A percentile compares a stretch with the other conserved stretches of the same genome.
phyloP scores from a whole-genome alignment of 2,888 invertebrate species.

The Caenorhabditis parvicauda region DNA sequence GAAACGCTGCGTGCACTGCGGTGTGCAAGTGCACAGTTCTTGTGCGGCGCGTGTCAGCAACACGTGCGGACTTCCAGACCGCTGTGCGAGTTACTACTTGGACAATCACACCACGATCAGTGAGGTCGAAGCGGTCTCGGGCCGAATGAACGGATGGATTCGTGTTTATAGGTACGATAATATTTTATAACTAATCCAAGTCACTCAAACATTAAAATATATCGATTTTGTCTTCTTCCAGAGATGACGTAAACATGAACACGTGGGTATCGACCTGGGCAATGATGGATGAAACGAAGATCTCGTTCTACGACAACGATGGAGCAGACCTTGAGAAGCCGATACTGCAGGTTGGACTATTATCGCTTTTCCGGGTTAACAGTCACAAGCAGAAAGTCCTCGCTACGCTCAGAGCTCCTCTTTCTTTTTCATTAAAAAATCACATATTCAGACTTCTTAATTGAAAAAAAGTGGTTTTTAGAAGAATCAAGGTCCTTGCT shows the following conservation, averaged over 20 bases:
- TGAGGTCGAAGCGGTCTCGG: constrained; percentile 5
- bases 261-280: constrained; percentile 41
- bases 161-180: constrained; percentile 26
- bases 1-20: constrained; percentile 28
- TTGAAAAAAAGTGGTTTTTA: too few species aligned
- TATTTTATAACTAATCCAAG: not conserved
- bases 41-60: constrained; percentile 32
- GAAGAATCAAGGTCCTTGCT: too few species aligned
- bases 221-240: not conserved
- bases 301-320: constrained; percentile 49
- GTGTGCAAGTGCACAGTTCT: constrained; percentile 24
- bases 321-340: constrained; percentile 33
- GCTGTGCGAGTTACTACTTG: constrained; percentile 30
- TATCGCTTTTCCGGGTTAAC: not conserved
- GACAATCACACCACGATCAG: constrained; percentile 21
- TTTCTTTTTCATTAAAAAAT: too few species aligned
- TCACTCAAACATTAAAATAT: not conserved
- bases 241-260: constrained; percentile 19
- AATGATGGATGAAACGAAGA: constrained; percentile 27
- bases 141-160: constrained; percentile 47
- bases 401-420: too few species aligned
- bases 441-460: too few species aligned
- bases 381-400: too few species aligned
- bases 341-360: constrained; percentile 7
- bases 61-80: constrained; percentile 36